Evolutionary conservation across 2,113 vertebrate species (phyloP).

Genomic region (Myotis davidii): DNA sequence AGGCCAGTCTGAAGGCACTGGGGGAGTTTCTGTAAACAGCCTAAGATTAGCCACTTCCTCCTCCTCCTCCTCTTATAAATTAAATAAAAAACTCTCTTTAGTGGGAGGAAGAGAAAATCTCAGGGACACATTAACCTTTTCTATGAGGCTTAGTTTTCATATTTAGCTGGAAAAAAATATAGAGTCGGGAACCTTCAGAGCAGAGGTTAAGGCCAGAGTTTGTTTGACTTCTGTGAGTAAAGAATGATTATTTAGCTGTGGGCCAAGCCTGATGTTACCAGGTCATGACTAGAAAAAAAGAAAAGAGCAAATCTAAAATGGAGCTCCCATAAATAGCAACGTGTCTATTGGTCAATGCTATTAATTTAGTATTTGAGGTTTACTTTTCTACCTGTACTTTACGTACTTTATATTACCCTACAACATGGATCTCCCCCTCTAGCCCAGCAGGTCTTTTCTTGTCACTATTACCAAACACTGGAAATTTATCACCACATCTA

Average conservation of each 20-base stretch:
- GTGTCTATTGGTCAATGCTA: neutral
- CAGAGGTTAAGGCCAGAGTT: constrained; percentile 64
- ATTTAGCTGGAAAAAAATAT: neutral
- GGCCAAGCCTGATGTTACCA: constrained; percentile 19
- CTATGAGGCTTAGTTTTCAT: constrained; percentile 73
- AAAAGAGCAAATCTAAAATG: neutral
- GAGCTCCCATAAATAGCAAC: neutral
- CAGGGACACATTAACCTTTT: constrained; percentile 77
- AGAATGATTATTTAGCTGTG: constrained; percentile 50
- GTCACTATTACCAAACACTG: neutral
- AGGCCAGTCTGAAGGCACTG: neutral
- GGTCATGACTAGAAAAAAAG: neutral
- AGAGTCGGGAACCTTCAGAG: neutral
- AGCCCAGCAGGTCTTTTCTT: neutral
- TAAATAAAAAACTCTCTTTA: constrained; percentile 71
- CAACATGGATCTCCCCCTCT: neutral
- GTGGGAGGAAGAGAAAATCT: constrained; percentile 67
- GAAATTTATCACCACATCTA: neutral
- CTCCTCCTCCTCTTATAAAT: neutral
- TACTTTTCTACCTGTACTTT: neutral
- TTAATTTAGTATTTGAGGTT: neutral
- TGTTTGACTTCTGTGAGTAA: neutral
- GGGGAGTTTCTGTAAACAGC: constrained; percentile 62
- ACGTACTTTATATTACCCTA: neutral
- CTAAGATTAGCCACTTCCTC: constrained; percentile 52